Conservation (phyloP, 2,113 vertebrate species). For the Mustela lutreola region DNA sequence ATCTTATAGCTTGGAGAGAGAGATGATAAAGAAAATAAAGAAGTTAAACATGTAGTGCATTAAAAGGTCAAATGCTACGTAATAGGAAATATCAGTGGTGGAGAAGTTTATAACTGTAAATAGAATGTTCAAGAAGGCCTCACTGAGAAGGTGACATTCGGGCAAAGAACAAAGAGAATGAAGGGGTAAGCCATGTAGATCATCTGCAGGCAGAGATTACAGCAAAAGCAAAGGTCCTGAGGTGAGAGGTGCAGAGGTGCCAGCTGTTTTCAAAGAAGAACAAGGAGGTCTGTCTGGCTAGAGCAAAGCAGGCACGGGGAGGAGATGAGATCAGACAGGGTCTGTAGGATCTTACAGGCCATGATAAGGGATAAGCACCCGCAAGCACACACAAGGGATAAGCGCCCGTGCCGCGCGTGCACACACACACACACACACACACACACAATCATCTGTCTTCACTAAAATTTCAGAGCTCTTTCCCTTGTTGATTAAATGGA, state of each 20-base stretch:
- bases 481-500: neutral
- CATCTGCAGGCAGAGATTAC: neutral
- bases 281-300: neutral
- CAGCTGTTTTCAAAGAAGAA: neutral
- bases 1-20: neutral
- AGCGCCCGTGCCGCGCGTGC: neutral
- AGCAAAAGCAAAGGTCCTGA: neutral
- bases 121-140: neutral
- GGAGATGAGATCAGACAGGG: neutral
- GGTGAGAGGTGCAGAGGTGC: neutral
- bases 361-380: neutral
- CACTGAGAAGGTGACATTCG: neutral
- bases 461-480: neutral
- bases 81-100: neutral
- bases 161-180: neutral
- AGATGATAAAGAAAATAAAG: neutral
- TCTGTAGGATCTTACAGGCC: neutral
- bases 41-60: neutral
- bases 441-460: neutral
- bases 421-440: neutral
- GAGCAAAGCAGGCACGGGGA: neutral
- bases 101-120: neutral
- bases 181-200: neutral
- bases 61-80: neutral
- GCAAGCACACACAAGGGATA: neutral